Evolutionary conservation across 2,797 vertebrate genomes (phyloP).

Genomic region (Oreochromis mossambicus): DNA sequence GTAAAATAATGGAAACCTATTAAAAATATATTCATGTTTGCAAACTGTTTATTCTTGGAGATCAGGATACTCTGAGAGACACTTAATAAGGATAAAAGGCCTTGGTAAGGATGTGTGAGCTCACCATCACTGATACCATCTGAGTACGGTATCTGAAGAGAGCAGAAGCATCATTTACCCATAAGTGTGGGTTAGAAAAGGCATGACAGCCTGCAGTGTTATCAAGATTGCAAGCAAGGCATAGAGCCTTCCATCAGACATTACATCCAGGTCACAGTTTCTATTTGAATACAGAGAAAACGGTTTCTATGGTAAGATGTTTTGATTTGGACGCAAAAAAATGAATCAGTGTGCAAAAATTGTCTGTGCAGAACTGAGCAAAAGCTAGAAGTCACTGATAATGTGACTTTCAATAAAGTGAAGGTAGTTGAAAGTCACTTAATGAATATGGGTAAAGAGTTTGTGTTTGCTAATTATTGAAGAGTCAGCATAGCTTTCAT

Average conservation of each 20-base stretch:
- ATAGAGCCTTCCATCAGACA: not conserved
- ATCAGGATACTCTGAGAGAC: not conserved
- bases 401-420: not conserved
- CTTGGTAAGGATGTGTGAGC: not conserved
- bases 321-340: slow-evolving; percentile 2
- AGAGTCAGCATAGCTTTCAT: not conserved
- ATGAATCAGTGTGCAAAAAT: not conserved
- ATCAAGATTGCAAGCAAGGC: slow-evolving; percentile 40
- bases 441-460: not conserved
- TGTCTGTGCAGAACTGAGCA: not conserved
- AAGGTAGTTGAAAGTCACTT: not conserved
- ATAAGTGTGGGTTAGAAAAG: slow-evolving; percentile 26
- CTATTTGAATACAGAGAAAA: slow-evolving; percentile 32
- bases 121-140: slow-evolving; percentile 28
- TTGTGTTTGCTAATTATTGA: not conserved
- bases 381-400: not conserved
- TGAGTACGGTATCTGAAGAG: not conserved
- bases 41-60: not conserved
- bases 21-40: not conserved
- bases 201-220: not conserved
- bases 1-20: not conserved
- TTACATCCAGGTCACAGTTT: slow-evolving; percentile 26
- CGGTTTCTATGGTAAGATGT: not conserved
- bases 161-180: slow-evolving; percentile 20
- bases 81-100: not conserved